Evolutionary conservation across 2,888 invertebrate genomes (phyloP), one percentile per base, ranked within the genome.

Genomic region (Synanthedon formicaeformis): DNA sequence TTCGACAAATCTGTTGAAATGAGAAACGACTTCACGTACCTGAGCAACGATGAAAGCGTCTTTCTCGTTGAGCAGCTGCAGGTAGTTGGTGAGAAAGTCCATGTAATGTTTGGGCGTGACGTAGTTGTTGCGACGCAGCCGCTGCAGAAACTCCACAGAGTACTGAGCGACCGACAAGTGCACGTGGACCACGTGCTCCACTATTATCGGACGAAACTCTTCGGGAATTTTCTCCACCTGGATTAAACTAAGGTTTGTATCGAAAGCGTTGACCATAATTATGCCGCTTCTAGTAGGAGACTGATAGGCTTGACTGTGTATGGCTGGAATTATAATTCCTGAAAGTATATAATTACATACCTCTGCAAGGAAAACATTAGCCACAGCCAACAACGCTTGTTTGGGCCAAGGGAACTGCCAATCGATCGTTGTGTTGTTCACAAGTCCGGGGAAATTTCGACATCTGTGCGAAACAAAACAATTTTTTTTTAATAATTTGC

Each of bases 391-490:
- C 51, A 97, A 74, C 0, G 97, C 97, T 73, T 97, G 95, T 59
- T 93, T 90, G 0, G 97, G 96, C 97, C 97, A 97, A 0, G 96
- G 93, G 77, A 95, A 96, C 72, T 96, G 92, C 97, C 97, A 97
- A 76, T 97, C 96, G 58, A 97, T 96, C 45, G 94, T 95, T 0
- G 96, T 95, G 70, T 95, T 96, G 71, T 96, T 97, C 45, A 97
- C 96, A 50, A 97, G 85, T 0, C 96, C 96, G 0, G 97, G 97
- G 78, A 97, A 97, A 81, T 92, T 96, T 59, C 96, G 90, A 69
- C 97, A 97, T 14, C 87, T 86, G 2, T 34, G 34, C 2, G 58
- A 10, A 54, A 52, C 52, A 58, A 10, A 54, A 34, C 34, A 27
- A n/a, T n/a, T n/a, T n/a, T n/a, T n/a, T 34, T 34, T 51, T 51